A percentile compares a stretch with the other conserved stretches of the same genome.
Conservation (phyloP, 2,888 invertebrate genomes). For the Ichneumoninae sp. region DNA sequence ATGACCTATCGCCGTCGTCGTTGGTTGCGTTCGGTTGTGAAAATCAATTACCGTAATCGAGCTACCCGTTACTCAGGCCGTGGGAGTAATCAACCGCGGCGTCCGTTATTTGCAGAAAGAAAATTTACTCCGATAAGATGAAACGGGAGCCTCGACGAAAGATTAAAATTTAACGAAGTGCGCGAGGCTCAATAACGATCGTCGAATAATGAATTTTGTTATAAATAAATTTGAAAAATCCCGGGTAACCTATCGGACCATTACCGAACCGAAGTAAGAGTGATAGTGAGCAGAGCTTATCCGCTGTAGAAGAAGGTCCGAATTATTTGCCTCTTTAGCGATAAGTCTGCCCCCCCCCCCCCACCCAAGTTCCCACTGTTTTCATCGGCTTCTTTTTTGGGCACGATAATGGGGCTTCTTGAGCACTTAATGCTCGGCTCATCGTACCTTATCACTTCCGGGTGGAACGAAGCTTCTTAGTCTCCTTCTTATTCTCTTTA, state of each 20-base stretch:
- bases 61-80: neutral
- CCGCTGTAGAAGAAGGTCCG: neutral
- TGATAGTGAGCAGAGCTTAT: neutral
- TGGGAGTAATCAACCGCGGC: neutral
- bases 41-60: neutral
- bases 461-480: constrained; percentile 8
- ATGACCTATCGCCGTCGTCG: neutral
- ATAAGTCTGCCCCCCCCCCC: constrained; percentile 22
- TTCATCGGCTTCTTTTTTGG: neutral
- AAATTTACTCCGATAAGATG: neutral
- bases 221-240: neutral
- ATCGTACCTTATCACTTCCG: constrained; percentile 45
- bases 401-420: constrained; percentile 43
- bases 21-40: neutral
- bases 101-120: neutral
- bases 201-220: neutral
- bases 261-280: neutral
- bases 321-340: constrained; percentile 1
- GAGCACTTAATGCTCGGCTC: constrained; percentile 4
- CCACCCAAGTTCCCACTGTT: neutral
- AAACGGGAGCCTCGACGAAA: neutral
- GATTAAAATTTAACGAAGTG: neutral
- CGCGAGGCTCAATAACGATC: neutral
- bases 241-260: neutral
- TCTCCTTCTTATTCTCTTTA: constrained; percentile 14